Percentiles rank a stretch among this genome's conserved stretches.
These are phyloP conservation scores for Psephotus haematonotus DNA, from an alignment of 2,113 vertebrate genomes.

Conservation along the genomic window DNA sequence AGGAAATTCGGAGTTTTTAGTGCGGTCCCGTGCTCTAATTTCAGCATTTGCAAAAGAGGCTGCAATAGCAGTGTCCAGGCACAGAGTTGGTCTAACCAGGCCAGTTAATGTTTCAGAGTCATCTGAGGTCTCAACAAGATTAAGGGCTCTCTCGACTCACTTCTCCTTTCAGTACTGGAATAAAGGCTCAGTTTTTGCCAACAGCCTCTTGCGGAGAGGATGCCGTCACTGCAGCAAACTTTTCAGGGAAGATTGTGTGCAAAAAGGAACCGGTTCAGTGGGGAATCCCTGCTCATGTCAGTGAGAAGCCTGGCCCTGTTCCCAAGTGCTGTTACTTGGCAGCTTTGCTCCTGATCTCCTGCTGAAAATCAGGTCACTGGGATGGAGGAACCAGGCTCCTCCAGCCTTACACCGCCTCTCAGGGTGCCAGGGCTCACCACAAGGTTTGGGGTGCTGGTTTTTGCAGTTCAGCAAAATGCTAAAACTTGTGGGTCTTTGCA, in stretches of 20 bases:
- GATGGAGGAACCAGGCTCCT: not conserved
- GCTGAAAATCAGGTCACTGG: not conserved
- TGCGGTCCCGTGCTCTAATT: not conserved
- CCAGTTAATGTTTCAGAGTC: not conserved
- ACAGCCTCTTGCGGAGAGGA: not conserved
- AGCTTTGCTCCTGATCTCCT: not conserved
- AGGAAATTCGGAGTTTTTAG: not conserved
- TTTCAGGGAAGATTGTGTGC: not conserved
- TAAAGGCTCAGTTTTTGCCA: not conserved
- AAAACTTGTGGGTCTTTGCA: not conserved
- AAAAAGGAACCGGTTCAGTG: not conserved
- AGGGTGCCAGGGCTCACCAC: accelerated
- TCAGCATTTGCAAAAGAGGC: not conserved
- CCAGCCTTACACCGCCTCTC: not conserved
- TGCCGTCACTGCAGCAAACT: not conserved
- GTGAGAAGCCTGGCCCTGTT: not conserved
- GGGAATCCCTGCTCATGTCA: not conserved
- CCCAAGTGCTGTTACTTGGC: not conserved
- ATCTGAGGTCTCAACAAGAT: not conserved
- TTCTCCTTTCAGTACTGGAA: not conserved
- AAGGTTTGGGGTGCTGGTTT: not conserved
- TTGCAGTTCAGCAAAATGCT: not conserved
- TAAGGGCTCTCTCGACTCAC: not conserved
- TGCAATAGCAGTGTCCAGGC: not conserved
- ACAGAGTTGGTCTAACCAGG: not conserved